Evolutionary conservation across 2,888 invertebrate species (phyloP).

Genomic region (Catotricha subobsoleta): DNA sequence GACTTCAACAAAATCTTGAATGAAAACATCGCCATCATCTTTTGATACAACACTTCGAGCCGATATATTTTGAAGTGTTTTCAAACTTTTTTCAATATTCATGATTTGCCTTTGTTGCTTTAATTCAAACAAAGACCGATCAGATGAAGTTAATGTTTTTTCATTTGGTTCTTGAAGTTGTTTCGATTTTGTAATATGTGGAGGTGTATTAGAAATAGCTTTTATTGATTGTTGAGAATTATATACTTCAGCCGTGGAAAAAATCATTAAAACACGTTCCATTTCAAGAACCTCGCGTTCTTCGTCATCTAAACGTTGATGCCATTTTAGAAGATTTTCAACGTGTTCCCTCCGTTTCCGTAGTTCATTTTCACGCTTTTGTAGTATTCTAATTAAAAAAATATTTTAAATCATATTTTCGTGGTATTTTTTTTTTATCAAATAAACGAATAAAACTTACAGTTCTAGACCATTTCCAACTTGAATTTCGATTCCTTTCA

Average conservation of each 20-base stretch:
- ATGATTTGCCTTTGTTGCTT: constrained; percentile 19
- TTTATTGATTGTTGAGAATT: not conserved
- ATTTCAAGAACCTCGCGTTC: constrained; percentile 33
- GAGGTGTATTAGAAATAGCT: not conserved
- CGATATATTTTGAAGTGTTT: constrained; percentile 18
- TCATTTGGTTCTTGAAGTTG: not conserved
- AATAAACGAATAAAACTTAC: not conserved
- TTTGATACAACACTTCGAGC: not conserved
- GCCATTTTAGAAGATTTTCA: constrained; percentile 35
- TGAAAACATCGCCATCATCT: constrained; percentile 6
- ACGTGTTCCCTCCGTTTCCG: constrained; percentile 31
- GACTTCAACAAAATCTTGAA: constrained; percentile 17
- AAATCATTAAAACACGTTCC: constrained; percentile 24
- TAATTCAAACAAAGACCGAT: not conserved
- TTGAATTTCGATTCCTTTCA: not conserved
- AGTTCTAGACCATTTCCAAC: not conserved
- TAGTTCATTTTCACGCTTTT: constrained; percentile 32
- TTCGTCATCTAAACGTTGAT: constrained; percentile 34
- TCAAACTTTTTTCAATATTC: constrained; percentile 21
- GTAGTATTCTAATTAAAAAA: constrained; percentile 21
- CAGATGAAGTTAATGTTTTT: constrained; percentile 4
- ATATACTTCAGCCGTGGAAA: constrained; percentile 9
- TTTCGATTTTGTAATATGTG: not conserved
- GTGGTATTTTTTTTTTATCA: not conserved
- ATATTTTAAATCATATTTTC: not conserved